These are phyloP conservation scores for Oreonectes daqikongensis DNA, from an alignment of 2,797 vertebrate species.

Conservation along the genomic window DNA sequence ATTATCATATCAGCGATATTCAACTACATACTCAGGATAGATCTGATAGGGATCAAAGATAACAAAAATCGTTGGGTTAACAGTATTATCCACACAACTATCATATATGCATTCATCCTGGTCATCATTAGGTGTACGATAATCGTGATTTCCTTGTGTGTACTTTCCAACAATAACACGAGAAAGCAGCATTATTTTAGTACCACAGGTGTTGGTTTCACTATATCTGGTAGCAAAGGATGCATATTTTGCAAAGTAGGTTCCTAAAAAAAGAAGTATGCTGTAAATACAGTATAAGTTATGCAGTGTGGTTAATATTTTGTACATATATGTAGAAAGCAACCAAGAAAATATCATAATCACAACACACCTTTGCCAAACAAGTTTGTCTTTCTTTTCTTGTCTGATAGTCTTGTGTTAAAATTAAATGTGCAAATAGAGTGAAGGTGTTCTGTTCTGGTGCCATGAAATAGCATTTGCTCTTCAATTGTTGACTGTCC, in stretches of 20 bases:
- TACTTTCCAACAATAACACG: slow-evolving; percentile 84
- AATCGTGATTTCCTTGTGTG: slow-evolving; percentile 64
- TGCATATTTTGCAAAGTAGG: slow-evolving; percentile 86
- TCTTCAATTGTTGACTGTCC: slow-evolving; percentile 77
- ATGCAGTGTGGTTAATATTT: too few species aligned
- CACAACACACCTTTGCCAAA: slow-evolving; percentile 81
- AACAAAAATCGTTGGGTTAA: slow-evolving; percentile 79
- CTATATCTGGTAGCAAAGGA: slow-evolving; percentile 78
- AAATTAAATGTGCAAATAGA: slow-evolving; percentile 90
- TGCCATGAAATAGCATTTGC: slow-evolving; percentile 86
- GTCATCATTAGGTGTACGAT: slow-evolving; percentile 78
- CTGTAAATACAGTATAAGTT: too few species aligned
- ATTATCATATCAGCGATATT: too few species aligned
- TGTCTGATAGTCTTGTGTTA: slow-evolving; percentile 79
- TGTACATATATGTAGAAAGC: too few species aligned
- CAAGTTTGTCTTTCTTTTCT: slow-evolving; percentile 56
- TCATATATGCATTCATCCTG: slow-evolving; percentile 76
- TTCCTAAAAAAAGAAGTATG: too few species aligned
- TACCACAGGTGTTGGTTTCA: slow-evolving; percentile 55
- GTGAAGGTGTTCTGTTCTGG: slow-evolving; percentile 76
- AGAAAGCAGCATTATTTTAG: slow-evolving; percentile 81
- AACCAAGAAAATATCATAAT: background rate
- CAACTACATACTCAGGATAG: slow-evolving; percentile 89
- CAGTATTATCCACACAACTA: slow-evolving; percentile 82
- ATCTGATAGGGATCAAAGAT: slow-evolving; percentile 89